Conservation (phyloP, 2,113 vertebrate genomes). For the Oryctolagus cuniculus region DNA sequence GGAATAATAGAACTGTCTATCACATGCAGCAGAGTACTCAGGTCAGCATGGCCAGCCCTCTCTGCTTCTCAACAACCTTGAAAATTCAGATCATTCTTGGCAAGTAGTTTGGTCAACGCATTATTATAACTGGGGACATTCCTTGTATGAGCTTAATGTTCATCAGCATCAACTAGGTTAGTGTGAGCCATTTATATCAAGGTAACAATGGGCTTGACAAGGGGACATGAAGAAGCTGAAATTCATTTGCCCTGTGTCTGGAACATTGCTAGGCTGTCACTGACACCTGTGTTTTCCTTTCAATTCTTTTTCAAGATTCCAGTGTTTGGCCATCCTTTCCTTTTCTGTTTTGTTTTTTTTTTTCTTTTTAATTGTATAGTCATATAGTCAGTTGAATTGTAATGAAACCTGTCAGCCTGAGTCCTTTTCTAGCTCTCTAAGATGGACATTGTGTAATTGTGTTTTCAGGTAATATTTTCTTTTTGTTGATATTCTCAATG, state of each 20-base stretch:
- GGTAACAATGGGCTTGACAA: background rate
- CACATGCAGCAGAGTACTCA: background rate
- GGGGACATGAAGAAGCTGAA: background rate
- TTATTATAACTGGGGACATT: background rate
- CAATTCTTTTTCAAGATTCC: background rate
- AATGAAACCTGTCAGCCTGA: background rate
- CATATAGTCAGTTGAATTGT: background rate
- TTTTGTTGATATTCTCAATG: background rate
- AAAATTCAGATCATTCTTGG: slow-evolving; percentile 22
- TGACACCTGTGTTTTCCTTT: background rate
- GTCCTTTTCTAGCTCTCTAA: slow-evolving; percentile 12
- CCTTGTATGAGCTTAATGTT: background rate
- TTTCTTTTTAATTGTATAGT: background rate
- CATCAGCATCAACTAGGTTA: background rate
- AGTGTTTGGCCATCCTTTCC: background rate
- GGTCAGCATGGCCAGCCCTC: background rate
- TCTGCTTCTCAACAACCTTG: background rate
- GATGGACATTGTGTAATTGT: background rate
- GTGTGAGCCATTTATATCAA: background rate
- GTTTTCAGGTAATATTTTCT: slow-evolving; percentile 22
- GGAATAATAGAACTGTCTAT: background rate
- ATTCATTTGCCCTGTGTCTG: background rate
- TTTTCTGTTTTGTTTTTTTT: slow-evolving; percentile 5
- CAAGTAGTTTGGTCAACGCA: slow-evolving; percentile 17
- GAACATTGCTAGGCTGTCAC: background rate